Evolutionary conservation across 2,113 vertebrate genomes (phyloP).

Genomic region (Arothron firmamentum): DNA sequence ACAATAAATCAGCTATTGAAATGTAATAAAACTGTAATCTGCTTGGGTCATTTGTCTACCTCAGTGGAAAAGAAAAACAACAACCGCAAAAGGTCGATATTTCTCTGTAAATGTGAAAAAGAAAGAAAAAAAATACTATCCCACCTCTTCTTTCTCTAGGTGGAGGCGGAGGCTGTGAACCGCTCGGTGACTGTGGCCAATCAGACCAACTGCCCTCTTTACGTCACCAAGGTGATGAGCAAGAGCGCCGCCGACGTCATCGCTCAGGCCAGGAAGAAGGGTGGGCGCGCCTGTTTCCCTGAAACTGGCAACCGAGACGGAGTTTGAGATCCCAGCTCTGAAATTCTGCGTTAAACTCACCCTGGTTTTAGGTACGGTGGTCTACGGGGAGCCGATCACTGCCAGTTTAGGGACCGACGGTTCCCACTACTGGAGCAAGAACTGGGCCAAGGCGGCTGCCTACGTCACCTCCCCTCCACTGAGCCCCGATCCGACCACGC

Average conservation of each 20-base stretch:
- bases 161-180: constrained; percentile 96
- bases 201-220: constrained; percentile 99
- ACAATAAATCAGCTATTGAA: not conserved
- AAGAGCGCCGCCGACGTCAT: constrained; percentile 96
- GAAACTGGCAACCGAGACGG: not conserved
- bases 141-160: constrained; percentile 66
- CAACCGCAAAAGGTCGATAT: no score
- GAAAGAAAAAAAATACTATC: no score
- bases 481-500: constrained; percentile 94
- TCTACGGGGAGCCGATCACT: constrained; percentile 94
- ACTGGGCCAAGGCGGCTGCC: constrained; percentile 97
- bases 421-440: constrained; percentile 99
- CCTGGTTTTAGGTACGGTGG: constrained; percentile 83
- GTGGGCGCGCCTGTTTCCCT: constrained; percentile 64
- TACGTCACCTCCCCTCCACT: constrained; percentile 95
- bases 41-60: constrained; percentile 2
- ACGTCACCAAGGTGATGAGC: constrained; percentile 98
- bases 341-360: not conserved
- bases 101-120: not conserved
- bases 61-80: not conserved
- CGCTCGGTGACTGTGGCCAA: constrained; percentile 95
- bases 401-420: constrained; percentile 95
- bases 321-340: not conserved
- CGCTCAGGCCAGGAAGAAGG: constrained; percentile 96
- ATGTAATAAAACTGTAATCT: no score